phyloP scores from a whole-genome alignment of 1,140 invertebrate genomes.

The Zaprionus ghesquierei region DNA sequence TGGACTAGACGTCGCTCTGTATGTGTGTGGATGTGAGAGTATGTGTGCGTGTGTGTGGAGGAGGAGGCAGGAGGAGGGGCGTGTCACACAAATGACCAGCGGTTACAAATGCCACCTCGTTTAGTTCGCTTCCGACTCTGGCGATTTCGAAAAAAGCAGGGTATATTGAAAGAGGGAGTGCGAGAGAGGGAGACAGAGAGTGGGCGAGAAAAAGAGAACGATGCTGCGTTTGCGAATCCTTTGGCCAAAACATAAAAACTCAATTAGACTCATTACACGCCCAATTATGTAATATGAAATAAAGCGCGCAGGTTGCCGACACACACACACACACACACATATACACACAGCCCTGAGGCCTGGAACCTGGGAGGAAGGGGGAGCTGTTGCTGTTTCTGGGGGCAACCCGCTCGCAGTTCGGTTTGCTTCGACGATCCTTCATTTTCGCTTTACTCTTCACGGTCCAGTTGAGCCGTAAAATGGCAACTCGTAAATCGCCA shows the following conservation, averaged over 20 bases:
- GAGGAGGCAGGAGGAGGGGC: conserved; percentile 52
- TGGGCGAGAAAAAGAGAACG: neutral
- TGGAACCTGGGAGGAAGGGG: neutral
- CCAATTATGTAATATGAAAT: conserved; percentile 82
- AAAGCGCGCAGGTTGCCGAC: conserved; percentile 49
- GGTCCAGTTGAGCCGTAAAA: conserved; percentile 76
- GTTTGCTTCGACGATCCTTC: conserved; percentile 36
- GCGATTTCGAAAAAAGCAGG: conserved; percentile 1
- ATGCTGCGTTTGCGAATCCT: conserved; percentile 23
- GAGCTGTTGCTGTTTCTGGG: neutral
- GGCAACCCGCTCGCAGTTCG: conserved; percentile 5
- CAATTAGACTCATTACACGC: conserved; percentile 83
- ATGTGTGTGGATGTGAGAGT: neutral
- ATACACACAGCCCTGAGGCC: neutral
- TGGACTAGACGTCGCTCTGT: conserved; percentile 51
- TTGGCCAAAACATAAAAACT: conserved; percentile 79
- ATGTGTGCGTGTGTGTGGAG: neutral
- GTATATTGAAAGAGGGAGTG: neutral
- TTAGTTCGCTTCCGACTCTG: conserved; percentile 18
- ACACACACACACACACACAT: neutral
- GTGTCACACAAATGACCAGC: conserved; percentile 71
- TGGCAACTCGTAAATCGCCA: conserved; percentile 76
- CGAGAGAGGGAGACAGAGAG: neutral
- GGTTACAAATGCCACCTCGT: conserved; percentile 56
- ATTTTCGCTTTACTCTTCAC: conserved; percentile 54